These are phyloP conservation scores for Eumacrocentrus americanus DNA, from an alignment of 2,888 invertebrate genomes.

Conservation along the genomic window DNA sequence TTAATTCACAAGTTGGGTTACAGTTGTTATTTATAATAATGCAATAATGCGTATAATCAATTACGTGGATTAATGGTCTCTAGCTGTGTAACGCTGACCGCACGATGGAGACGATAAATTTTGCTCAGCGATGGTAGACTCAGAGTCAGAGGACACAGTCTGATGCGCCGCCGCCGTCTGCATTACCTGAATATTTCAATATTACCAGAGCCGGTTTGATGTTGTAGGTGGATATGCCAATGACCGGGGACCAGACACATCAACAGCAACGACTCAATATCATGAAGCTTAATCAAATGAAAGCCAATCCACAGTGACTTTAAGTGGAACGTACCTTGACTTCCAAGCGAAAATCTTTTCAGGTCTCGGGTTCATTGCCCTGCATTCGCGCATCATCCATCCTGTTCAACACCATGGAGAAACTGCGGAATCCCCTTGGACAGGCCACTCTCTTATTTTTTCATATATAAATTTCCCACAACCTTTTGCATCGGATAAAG, in stretches of 20 bases:
- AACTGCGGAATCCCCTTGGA: constrained; percentile 6
- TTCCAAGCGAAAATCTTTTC: constrained; percentile 45
- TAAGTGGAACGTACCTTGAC: constrained; percentile 39
- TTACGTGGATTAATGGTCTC: constrained; percentile 25
- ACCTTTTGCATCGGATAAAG: no score
- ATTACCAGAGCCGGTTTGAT: constrained; percentile 14
- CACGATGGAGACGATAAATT: constrained; percentile 19
- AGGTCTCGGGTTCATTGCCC: constrained; percentile 44
- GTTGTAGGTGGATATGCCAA: constrained; percentile 24
- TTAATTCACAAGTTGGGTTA: constrained; percentile 5
- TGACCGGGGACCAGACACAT: constrained; percentile 12
- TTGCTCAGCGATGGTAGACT: neutral
- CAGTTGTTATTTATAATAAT: constrained; percentile 18
- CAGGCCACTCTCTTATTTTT: constrained; percentile 3
- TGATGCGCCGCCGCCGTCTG: constrained; percentile 17
- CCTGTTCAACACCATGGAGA: constrained; percentile 12
- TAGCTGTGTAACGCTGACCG: constrained; percentile 2
- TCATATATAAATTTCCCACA: no score
- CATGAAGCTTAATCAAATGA: constrained; percentile 26
- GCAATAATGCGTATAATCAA: constrained; percentile 21
- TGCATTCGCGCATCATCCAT: constrained; percentile 33
- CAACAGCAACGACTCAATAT: neutral
- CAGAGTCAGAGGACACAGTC: constrained; percentile 19
- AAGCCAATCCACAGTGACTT: constrained; percentile 30
- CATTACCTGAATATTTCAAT: constrained; percentile 12